Conservation (phyloP, 2,113 vertebrate species). For the Etia nguti region DNA sequence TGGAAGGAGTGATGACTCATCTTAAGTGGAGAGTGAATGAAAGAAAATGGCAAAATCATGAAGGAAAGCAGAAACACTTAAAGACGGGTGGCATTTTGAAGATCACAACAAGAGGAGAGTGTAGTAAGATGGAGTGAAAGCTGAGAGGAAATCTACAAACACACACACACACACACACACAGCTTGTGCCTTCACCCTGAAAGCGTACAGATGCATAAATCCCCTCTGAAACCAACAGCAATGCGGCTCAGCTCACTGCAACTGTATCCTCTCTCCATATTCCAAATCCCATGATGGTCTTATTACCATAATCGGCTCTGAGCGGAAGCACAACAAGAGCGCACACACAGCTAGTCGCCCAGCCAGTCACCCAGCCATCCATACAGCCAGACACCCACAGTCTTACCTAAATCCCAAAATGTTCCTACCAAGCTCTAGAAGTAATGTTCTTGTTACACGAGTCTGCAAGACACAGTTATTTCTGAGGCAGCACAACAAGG, state of each 20-base stretch:
- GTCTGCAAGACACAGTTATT: background rate
- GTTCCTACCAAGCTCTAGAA: background rate
- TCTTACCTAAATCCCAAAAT: background rate
- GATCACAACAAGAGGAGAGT: background rate
- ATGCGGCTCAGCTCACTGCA: slow-evolving; percentile 10
- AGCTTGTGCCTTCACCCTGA: background rate
- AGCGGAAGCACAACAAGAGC: slow-evolving; percentile 15
- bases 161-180: background rate
- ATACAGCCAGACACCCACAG: background rate
- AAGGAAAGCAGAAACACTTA: background rate
- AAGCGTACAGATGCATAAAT: background rate
- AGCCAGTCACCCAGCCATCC: background rate
- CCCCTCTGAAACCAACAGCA: slow-evolving; percentile 7
- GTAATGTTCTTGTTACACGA: background rate
- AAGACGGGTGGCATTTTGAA: background rate
- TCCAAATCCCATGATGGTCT: slow-evolving; percentile 17
- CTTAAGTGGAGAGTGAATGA: background rate
- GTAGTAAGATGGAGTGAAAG: background rate
- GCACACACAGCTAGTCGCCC: background rate
- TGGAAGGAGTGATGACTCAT: background rate
- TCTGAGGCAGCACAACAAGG: background rate
- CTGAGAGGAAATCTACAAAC: background rate
- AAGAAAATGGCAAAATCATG: background rate
- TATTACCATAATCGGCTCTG: slow-evolving; percentile 38
- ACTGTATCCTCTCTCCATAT: slow-evolving; percentile 12